Base-by-base conservation (phyloP, 2,888 invertebrate genomes). In the Alitta virens region DNA sequence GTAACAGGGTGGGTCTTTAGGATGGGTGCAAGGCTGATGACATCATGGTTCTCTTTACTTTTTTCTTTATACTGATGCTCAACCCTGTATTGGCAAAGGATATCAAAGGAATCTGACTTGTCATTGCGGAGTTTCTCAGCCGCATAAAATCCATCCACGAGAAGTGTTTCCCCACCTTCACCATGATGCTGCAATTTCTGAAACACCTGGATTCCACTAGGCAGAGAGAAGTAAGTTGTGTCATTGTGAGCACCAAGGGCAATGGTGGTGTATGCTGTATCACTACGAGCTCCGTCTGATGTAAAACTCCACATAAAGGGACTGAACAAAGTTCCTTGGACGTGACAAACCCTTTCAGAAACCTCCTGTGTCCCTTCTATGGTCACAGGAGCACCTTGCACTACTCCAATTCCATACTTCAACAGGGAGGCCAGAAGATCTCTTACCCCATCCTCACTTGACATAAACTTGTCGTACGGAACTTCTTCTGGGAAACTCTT, bases 141-240 rank as follows among this genome's bases (percentile, higher is more conserved):
- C 3, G 88, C 88, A 60, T 86, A 84, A 74, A 90, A 88, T 0
- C 91, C 91, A 74, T 92, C 92, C 0, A 88, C 88, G 1, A 92
- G 83, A 50, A 90, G 82, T 0, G 88, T 90, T 68, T 90, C 87
- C 0, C 92, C 92, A 0, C 92, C 91, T 0, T 76, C 53, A 0
- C 87, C 80, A 12, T 86, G 85, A 56, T 86, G 85, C 55, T 83
- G 74, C 3, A 67, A 27, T 26, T 65, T 63, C 51, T 68, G 69
- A 56, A 66, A 63, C 24, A 67, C 63, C 79, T 87, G 86, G 33
- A 87, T 74, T 3, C 91, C 91, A 54, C 89, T 87, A 0, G 91
- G 87, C 77, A 90, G 88, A 57, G 86, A 86, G 70, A 90, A 90
- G 74, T 91, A 92, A 0, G 90, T 91, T 60, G 87, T 89, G 75